A percentile compares a stretch with the other conserved stretches of the same genome.
phyloP scores from a whole-genome alignment of 2,113 vertebrate genomes.

The Cryptoleucopteryx plumbea region DNA sequence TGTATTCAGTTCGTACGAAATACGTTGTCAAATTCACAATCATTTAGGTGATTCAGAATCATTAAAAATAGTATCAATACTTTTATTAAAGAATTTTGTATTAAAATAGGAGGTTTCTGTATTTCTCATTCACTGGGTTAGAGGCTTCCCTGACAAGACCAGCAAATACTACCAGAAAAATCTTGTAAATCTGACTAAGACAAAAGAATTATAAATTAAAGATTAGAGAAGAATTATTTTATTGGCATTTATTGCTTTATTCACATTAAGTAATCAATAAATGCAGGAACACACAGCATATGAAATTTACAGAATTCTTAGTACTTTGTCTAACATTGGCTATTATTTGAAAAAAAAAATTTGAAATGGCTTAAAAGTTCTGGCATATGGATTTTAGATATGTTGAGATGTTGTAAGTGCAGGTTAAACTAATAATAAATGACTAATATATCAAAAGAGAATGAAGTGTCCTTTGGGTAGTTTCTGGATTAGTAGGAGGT shows the following conservation, averaged over 20 bases:
- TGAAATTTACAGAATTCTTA: neutral
- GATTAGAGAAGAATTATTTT: neutral
- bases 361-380: neutral
- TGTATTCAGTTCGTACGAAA: neutral
- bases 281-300: neutral
- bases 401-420: neutral
- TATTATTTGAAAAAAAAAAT: neutral
- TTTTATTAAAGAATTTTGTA: neutral
- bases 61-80: neutral
- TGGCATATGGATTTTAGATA: neutral
- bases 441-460: neutral
- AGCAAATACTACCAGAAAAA: neutral
- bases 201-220: neutral
- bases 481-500: neutral
- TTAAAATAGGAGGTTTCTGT: neutral
- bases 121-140: neutral
- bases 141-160: neutral
- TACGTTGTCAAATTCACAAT: neutral
- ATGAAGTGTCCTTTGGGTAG: neutral
- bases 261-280: neutral
- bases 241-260: neutral
- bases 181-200: neutral
- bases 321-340: neutral
- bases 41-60: neutral
- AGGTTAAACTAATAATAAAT: neutral